A percentile compares a stretch with the other conserved stretches of the same genome.
Conservation (phyloP, 2,113 vertebrate species). For the Scophthalmus maximus region DNA sequence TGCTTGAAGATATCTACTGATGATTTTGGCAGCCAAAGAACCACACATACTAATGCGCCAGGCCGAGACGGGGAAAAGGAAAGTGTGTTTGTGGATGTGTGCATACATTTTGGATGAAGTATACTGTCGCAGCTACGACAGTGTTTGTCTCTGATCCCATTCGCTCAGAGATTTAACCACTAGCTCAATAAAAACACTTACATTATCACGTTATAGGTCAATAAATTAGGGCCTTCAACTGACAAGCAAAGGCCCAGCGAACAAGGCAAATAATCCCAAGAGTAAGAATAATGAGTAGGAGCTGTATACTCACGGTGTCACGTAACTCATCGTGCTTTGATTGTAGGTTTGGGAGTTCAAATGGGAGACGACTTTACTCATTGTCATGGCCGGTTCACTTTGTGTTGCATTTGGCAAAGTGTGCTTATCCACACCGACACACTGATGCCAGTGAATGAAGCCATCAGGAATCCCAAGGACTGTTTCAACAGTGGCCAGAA, state of each 20-base stretch:
- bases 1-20: constrained; percentile 82
- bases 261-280: constrained; percentile 58
- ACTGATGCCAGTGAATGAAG: constrained; percentile 64
- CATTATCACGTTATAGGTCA: constrained; percentile 73
- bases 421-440: constrained; percentile 50
- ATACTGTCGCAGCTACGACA: constrained; percentile 45
- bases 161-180: constrained; percentile 64
- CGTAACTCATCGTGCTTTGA: constrained; percentile 49
- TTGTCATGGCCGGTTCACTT: constrained; percentile 64
- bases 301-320: constrained; percentile 31
- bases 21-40: constrained; percentile 81
- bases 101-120: constrained; percentile 65
- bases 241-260: constrained; percentile 46
- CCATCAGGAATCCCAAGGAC: constrained; percentile 45
- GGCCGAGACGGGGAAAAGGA: constrained; percentile 69
- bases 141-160: constrained; percentile 65
- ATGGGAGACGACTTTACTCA: constrained; percentile 54
- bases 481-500: constrained; percentile 45
- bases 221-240: constrained; percentile 57
- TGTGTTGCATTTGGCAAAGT: constrained; percentile 69
- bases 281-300: constrained; percentile 52
- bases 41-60: constrained; percentile 75
- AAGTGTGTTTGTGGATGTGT: constrained; percentile 65
- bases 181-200: constrained; percentile 62
- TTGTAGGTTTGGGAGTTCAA: constrained; percentile 66